A percentile compares a stretch with the other conserved stretches of the same genome.
phyloP scores from a whole-genome alignment of 2,888 invertebrate species.

The Catocala nupta region DNA sequence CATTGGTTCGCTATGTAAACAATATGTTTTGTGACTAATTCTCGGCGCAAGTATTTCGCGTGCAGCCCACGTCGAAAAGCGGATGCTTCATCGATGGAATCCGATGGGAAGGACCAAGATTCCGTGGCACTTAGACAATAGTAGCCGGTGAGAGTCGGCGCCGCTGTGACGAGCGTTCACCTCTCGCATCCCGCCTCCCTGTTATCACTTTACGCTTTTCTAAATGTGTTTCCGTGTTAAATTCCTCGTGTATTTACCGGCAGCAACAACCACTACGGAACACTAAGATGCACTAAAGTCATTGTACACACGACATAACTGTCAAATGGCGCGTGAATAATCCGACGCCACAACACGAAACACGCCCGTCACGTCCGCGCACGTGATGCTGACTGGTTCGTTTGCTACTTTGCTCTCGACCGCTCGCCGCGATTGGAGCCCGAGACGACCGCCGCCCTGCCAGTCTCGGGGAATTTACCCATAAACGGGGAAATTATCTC shows the following conservation, averaged over 20 bases:
- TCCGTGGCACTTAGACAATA: conserved; percentile 86
- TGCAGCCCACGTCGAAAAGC: conserved; percentile 75
- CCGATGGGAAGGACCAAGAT: conserved; percentile 86
- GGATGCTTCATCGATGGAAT: conserved; percentile 83
- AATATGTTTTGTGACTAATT: conserved; percentile 70
- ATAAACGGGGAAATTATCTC: conserved; percentile 52
- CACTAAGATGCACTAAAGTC: conserved; percentile 76
- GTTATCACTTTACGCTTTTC: conserved; percentile 64
- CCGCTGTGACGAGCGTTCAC: conserved; percentile 86
- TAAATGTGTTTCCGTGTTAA: conserved; percentile 50
- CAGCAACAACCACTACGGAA: conserved; percentile 75
- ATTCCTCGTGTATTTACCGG: conserved; percentile 67
- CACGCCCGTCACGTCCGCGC: conserved; percentile 75
- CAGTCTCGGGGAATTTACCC: conserved; percentile 63
- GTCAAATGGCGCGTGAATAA: conserved; percentile 83
- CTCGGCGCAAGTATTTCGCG: conserved; percentile 69
- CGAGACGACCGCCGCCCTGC: conserved; percentile 70
- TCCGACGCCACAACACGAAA: conserved; percentile 56
- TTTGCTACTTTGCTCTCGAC: conserved; percentile 60
- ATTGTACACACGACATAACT: conserved; percentile 80
- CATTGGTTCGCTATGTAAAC: conserved; percentile 68
- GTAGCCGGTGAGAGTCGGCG: conserved; percentile 85
- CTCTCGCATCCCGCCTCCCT: conserved; percentile 80
- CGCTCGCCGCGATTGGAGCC: conserved; percentile 67
- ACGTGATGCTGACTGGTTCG: conserved; percentile 85